phyloP scores from a whole-genome alignment of 2,888 invertebrate genomes.

The Pachymerium ferrugineum region DNA sequence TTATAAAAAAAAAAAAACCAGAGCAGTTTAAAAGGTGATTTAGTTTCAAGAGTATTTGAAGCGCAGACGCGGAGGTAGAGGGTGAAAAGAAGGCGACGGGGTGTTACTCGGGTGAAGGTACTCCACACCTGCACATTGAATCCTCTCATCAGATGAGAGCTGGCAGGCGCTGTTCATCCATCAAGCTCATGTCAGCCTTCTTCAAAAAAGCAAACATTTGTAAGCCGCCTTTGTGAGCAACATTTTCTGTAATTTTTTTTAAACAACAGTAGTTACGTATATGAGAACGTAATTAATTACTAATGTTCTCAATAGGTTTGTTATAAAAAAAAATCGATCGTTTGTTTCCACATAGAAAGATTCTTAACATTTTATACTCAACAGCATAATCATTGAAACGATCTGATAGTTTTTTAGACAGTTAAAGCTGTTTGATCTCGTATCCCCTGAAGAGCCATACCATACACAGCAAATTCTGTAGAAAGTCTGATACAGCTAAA shows the following conservation, averaged over 20 bases:
- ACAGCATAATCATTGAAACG: too few species aligned
- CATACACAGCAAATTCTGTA: too few species aligned
- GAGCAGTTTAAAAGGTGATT: too few species aligned
- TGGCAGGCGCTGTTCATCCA: background rate
- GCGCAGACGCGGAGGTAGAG: background rate
- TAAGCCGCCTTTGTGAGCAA: background rate
- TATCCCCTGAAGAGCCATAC: too few species aligned
- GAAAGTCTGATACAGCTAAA: too few species aligned
- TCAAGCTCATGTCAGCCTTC: background rate
- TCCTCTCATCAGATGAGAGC: conserved; percentile 2
- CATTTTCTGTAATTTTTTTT: background rate
- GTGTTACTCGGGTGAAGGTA: background rate
- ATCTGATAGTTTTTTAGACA: too few species aligned
- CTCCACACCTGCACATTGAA: background rate
- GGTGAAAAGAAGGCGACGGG: background rate
- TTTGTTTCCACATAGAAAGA: too few species aligned
- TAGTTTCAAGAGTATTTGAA: background rate
- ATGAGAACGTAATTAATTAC: background rate
- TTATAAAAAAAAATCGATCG: too few species aligned
- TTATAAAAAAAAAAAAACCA: too few species aligned
- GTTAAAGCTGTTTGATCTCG: too few species aligned
- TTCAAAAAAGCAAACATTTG: background rate
- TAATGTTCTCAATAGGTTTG: too few species aligned
- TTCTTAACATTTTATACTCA: too few species aligned
- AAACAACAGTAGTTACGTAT: background rate